These are phyloP conservation scores for Polymixis lichenea DNA, from an alignment of 2,888 invertebrate genomes.

Conservation along the genomic window DNA sequence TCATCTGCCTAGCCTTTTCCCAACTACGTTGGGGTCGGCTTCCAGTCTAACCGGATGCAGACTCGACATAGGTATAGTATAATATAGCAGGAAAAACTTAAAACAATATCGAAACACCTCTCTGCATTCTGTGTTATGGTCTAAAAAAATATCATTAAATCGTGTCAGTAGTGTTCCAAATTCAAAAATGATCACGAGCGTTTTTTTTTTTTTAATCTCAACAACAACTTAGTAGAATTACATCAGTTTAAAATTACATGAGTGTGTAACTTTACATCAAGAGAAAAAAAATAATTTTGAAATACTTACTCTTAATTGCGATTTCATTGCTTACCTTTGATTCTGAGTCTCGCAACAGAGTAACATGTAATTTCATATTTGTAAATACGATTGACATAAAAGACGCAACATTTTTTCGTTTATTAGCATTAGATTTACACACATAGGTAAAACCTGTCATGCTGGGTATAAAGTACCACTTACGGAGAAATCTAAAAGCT, in stretches of 20 bases:
- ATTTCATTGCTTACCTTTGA: conserved; percentile 53
- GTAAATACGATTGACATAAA: conserved; percentile 26
- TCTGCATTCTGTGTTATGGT: not conserved
- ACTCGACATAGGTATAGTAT: not conserved
- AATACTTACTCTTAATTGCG: conserved; percentile 47
- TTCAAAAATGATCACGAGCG: not conserved
- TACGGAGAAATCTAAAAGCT: not conserved
- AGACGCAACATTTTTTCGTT: conserved; percentile 25
- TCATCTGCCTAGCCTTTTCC: too few relatives aligned
- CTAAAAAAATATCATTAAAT: not conserved
- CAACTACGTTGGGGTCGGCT: too few relatives aligned
- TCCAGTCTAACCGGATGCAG: too few relatives aligned
- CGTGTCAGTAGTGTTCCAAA: not conserved
- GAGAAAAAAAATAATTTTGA: conserved; percentile 31
- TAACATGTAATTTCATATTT: conserved; percentile 22
- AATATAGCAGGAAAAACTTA: not conserved
- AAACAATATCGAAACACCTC: not conserved
- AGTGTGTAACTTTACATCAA: conserved; percentile 14
- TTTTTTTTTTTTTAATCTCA: not conserved
- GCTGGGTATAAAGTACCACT: conserved; percentile 14
- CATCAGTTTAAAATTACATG: conserved; percentile 11
- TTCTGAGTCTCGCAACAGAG: conserved; percentile 27
- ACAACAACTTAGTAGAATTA: conserved; percentile 12
- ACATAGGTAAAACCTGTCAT: conserved; percentile 6
- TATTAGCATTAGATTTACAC: conserved; percentile 18